phyloP scores from a whole-genome alignment of 2,797 vertebrate genomes.

The Antrozous pallidus region DNA sequence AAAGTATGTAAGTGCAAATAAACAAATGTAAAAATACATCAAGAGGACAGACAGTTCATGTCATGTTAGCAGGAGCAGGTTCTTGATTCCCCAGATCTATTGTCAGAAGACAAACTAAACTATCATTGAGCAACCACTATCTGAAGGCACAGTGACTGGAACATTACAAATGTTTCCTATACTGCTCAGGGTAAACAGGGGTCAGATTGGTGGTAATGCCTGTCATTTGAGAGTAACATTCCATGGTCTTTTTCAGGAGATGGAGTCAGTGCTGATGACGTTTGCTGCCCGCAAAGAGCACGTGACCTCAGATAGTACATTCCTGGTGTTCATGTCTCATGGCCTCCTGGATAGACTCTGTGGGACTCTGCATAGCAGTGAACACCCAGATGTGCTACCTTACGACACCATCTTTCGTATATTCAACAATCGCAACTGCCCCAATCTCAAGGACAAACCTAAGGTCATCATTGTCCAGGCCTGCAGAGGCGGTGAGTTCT shows the following conservation, averaged over 20 bases:
- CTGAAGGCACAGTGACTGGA: neutral
- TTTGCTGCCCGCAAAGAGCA: slow-evolving; percentile 85
- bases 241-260: slow-evolving; percentile 76
- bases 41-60: no score
- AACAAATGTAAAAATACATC: neutral
- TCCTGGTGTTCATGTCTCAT: slow-evolving; percentile 92
- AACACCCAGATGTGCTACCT: slow-evolving; percentile 74
- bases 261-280: slow-evolving; percentile 67
- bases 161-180: rapidly evolving
- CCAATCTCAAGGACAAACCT: slow-evolving; percentile 84
- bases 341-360: slow-evolving; percentile 81
- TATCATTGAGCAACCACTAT: no score
- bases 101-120: neutral
- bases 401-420: slow-evolving; percentile 82
- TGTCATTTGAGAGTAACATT: neutral
- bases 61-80: neutral
- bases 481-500: slow-evolving; percentile 87
- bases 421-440: slow-evolving; percentile 83
- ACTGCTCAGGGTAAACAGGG: neutral
- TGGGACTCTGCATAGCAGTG: slow-evolving; percentile 67
- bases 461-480: slow-evolving; percentile 91
- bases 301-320: slow-evolving; percentile 85
- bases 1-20: neutral
- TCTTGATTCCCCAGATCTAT: rapidly evolving
- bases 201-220: neutral